A percentile compares a stretch with the other conserved stretches of the same genome.
These are phyloP conservation scores for Potorous gilbertii DNA, from an alignment of 2,797 vertebrate species.

Conservation along the genomic window DNA sequence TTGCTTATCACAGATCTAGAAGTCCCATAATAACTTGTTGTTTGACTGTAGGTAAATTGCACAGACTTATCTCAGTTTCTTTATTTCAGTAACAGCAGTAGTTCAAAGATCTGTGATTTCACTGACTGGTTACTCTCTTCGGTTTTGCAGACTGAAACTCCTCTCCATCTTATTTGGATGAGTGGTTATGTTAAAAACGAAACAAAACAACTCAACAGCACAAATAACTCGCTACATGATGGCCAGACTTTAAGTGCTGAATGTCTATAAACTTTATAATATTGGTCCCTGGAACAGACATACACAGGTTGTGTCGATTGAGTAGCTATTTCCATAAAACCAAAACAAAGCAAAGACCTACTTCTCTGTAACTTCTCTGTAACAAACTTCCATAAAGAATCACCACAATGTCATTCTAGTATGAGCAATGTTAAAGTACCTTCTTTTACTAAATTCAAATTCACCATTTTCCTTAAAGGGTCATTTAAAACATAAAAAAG, in stretches of 20 bases:
- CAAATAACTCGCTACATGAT: background rate
- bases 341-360: background rate
- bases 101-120: background rate
- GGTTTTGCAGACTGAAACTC: background rate
- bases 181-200: background rate
- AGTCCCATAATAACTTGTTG: background rate
- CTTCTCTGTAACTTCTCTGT: background rate
- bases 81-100: background rate
- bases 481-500: slow-evolving; percentile 18
- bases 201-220: background rate
- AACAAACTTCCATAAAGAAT: background rate
- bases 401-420: background rate
- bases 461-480: background rate
- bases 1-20: background rate
- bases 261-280: background rate
- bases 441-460: background rate
- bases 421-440: background rate
- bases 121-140: background rate
- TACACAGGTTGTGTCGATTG: background rate
- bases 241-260: background rate
- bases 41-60: background rate
- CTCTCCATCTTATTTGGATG: background rate
- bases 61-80: background rate
- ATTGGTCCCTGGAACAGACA: background rate
- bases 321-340: background rate